phyloP scores from a whole-genome alignment of 1,140 invertebrate genomes.

The Condylostylus longicornis region DNA sequence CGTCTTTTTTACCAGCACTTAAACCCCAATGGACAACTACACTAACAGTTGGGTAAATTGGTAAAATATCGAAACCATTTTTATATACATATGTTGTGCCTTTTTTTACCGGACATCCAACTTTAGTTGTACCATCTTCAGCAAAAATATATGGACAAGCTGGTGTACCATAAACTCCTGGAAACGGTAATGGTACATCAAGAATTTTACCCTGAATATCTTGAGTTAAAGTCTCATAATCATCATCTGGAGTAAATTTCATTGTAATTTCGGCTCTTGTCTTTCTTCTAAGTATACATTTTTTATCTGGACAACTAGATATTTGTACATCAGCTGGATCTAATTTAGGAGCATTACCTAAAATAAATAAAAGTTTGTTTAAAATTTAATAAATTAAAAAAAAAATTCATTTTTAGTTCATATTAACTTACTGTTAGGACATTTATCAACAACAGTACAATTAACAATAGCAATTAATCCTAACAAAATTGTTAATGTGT shows the following conservation, averaged over 20 bases:
- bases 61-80: conserved; percentile 46
- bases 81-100: conserved; percentile 51
- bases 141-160: conserved; percentile 49
- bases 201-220: conserved; percentile 43
- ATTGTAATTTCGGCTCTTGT: conserved; percentile 38
- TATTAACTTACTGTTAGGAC: too few relatives aligned
- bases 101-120: conserved; percentile 47
- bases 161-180: conserved; percentile 54
- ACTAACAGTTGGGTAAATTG: conserved; percentile 51
- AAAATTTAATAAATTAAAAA: too few relatives aligned
- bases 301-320: conserved; percentile 41
- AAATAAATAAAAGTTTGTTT: too few relatives aligned
- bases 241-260: conserved; percentile 38
- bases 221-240: conserved; percentile 35
- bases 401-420: too few relatives aligned
- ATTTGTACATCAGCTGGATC: conserved; percentile 34
- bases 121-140: conserved; percentile 37
- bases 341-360: conserved; percentile 19
- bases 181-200: conserved; percentile 49
- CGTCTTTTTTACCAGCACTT: conserved; percentile 32
- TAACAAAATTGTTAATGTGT: too few relatives aligned
- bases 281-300: conserved; percentile 47
- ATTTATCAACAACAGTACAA: too few relatives aligned
- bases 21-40: conserved; percentile 47
- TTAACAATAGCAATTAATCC: too few relatives aligned